Percentiles rank a stretch among this genome's conserved stretches.
Conservation (phyloP, 2,888 invertebrate genomes). For the Chironomus riparius region DNA sequence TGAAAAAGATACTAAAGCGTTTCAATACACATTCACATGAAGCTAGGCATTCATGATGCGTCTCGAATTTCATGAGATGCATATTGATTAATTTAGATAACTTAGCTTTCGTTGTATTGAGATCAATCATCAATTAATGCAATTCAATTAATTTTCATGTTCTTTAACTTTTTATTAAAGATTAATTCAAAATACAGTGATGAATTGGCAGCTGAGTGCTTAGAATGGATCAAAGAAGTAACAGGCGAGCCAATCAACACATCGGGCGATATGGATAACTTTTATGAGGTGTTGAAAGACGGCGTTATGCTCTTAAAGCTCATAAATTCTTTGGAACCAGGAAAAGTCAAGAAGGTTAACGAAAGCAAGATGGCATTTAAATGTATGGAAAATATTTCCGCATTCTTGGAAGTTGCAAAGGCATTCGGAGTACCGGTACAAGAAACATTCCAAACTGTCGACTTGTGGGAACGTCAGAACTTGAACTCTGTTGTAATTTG, state of each 20-base stretch:
- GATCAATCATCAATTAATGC: neutral
- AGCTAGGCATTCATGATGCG: no score
- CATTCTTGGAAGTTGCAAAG: slow-evolving; percentile 76
- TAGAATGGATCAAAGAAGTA: slow-evolving; percentile 85
- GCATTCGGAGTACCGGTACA: slow-evolving; percentile 84
- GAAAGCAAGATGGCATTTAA: slow-evolving; percentile 88
- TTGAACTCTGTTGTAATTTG: slow-evolving; percentile 93
- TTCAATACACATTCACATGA: no score
- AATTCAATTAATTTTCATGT: neutral
- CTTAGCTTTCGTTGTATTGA: neutral
- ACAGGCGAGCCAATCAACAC: slow-evolving; percentile 78
- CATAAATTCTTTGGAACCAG: slow-evolving; percentile 76
- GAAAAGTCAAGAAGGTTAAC: slow-evolving; percentile 86
- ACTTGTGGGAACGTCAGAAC: slow-evolving; percentile 94
- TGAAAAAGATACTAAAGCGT: no score
- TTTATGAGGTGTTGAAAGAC: slow-evolving; percentile 83
- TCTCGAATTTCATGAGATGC: neutral
- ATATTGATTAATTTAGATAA: neutral
- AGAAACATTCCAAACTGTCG: slow-evolving; percentile 95
- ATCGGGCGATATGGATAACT: slow-evolving; percentile 87
- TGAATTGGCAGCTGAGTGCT: slow-evolving; percentile 81
- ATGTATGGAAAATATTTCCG: slow-evolving; percentile 94
- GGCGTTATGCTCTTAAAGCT: slow-evolving; percentile 85
- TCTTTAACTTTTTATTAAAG: slow-evolving; percentile 45
- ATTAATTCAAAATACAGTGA: slow-evolving; percentile 97